Evolutionary conservation across 2,797 vertebrate species (phyloP), one percentile per base, ranked within the genome.

Genomic region (Paedocypris micromegethes): DNA sequence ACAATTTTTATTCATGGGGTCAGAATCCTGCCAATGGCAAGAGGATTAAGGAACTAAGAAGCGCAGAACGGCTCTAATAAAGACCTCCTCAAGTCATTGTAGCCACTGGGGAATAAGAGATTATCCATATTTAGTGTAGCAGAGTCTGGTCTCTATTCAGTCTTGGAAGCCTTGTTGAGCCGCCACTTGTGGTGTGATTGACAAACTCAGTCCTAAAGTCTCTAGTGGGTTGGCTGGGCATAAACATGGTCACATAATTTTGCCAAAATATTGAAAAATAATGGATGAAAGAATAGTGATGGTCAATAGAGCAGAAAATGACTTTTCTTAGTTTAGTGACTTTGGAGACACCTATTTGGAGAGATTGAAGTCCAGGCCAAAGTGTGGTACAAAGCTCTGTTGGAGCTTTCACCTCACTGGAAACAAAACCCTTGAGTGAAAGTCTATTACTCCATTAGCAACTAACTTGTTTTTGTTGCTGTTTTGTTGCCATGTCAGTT

Each of bases 31-130:
- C 23, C 23, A 23, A 23, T 23, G 23, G 23, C 23, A 23, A 23
- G 23, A 23, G 23, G 23, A 23, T 23, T 23, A 23, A 23, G 23
- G 23, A 23, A 72, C 23, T 23, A 43, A 52, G n/a, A 70, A 79
- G 59, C 51, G 40, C 56, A 68, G 66, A 73, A 79, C 70, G 75
- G 40, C 42, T 59, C 79, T 78, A 79, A 85, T 82, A 78, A 81
- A 84, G 79, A 82, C 78, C 49, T 80, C 73, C 72, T 77, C 59
- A 80, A 76, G 77, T 85, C 75, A 80, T 78, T 77, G 78, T 71
- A 83, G 50, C 75, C 63, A 68, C 6, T 43, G 43, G 9, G 61
- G 78, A 72, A 79, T 81, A 77, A 62, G 77, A 23, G 68, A 78
- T 81, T 75, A 78, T 78, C 68, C 75, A 81, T 77, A 79, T 83